Percentiles rank a stretch among this genome's conserved stretches.
phyloP scores from a whole-genome alignment of 2,113 vertebrate genomes.

The Regulus satrapa region DNA sequence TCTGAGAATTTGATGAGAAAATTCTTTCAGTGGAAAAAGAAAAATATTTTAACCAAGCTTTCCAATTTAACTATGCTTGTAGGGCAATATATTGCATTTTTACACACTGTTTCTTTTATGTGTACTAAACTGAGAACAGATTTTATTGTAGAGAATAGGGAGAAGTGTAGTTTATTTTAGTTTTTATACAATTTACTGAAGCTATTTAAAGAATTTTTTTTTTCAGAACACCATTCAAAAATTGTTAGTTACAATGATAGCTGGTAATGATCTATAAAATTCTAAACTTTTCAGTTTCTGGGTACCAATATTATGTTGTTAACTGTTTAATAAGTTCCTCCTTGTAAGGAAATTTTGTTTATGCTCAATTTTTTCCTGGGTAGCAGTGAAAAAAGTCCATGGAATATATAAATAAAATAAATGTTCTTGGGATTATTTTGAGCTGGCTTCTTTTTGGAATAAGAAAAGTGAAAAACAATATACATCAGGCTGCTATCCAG shows the following conservation, averaged over 20 bases:
- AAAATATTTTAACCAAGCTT: background rate
- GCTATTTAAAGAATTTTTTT: background rate
- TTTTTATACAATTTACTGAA: background rate
- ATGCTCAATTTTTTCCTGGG: background rate
- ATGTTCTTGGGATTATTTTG: background rate
- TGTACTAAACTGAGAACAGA: background rate
- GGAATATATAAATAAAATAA: background rate
- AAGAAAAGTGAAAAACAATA: background rate
- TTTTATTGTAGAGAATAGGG: background rate
- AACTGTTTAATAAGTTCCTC: background rate
- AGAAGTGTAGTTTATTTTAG: background rate
- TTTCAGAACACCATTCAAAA: background rate
- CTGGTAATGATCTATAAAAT: background rate
- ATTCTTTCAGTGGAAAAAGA: background rate
- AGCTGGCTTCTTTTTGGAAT: background rate
- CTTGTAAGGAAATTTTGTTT: background rate
- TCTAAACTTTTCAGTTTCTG: background rate
- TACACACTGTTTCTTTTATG: background rate
- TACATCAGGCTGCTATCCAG: background rate
- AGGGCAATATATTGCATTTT: background rate
- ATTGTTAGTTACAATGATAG: background rate
- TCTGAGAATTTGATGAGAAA: background rate
- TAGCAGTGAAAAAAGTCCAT: background rate
- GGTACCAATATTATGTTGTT: background rate
- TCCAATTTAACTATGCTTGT: background rate